Percentiles rank a stretch among this genome's conserved stretches.
Conservation (phyloP, 2,888 invertebrate species). For the Eupithecia vulgata region DNA sequence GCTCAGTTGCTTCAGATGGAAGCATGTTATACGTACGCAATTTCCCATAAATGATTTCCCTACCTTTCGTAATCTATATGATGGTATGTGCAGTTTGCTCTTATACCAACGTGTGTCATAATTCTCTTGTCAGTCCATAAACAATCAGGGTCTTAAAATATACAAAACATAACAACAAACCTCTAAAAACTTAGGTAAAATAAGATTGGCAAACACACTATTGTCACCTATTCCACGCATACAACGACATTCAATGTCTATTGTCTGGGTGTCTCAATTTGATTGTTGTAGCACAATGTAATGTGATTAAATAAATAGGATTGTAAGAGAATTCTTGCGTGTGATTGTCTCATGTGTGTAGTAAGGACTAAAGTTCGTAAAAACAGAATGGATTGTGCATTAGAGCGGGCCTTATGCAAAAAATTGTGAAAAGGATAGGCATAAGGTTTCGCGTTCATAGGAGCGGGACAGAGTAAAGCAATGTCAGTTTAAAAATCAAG, state of each 20-base stretch:
- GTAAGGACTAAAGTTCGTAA: background rate
- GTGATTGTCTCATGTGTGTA: background rate
- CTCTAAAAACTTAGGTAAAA: background rate
- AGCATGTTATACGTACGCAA: too few relatives aligned
- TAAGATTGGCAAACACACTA: constrained; percentile 48
- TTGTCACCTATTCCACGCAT: constrained; percentile 54
- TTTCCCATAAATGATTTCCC: too few relatives aligned
- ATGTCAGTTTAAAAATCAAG: too few relatives aligned
- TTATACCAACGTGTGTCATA: background rate
- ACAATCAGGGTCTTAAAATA: background rate
- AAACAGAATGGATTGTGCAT: background rate
- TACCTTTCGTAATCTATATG: too few relatives aligned
- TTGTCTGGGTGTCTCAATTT: constrained; percentile 42
- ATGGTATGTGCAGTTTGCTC: too few relatives aligned
- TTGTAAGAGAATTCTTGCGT: constrained; percentile 6
- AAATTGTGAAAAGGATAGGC: too few relatives aligned
- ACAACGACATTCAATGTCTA: constrained; percentile 42
- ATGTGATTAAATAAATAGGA: constrained; percentile 4
- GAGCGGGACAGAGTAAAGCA: too few relatives aligned
- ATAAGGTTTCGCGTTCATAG: too few relatives aligned
- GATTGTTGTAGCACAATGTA: constrained; percentile 21
- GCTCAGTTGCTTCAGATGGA: too few relatives aligned
- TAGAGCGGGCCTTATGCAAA: too few relatives aligned
- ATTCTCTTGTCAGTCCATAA: background rate
- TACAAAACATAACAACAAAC: background rate